Conservation (phyloP, 2,797 vertebrate genomes). For the Lates japonicus region DNA sequence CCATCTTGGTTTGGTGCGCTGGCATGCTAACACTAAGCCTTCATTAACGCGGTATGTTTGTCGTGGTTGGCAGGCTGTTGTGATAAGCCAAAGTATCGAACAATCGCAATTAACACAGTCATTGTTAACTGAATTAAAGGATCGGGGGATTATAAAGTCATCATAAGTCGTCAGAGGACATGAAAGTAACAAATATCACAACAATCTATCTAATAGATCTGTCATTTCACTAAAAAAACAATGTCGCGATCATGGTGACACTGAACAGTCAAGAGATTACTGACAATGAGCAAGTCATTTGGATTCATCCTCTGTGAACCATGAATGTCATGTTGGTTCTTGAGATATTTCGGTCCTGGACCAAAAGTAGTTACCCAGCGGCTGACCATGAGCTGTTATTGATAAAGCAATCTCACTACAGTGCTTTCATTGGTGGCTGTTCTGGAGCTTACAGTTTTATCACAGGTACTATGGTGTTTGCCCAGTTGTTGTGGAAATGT, state of each 20-base stretch:
- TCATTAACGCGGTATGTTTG: not conserved
- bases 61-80: not conserved
- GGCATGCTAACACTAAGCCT: too few relatives aligned
- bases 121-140: not conserved
- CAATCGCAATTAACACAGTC: too few relatives aligned
- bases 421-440: not conserved
- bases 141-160: not conserved
- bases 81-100: not conserved
- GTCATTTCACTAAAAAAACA: not conserved
- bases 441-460: not conserved
- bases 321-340: not conserved
- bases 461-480: not conserved
- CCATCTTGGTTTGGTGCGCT: not conserved
- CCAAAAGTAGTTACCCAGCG: not conserved
- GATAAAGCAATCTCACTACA: not conserved
- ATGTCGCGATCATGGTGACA: not conserved
- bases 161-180: not conserved
- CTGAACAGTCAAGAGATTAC: not conserved
- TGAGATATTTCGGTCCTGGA: not conserved
- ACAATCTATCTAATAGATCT: not conserved
- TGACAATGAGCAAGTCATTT: not conserved
- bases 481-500: not conserved
- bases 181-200: not conserved
- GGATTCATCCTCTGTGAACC: not conserved
- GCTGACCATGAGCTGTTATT: not conserved